Base-by-base conservation (phyloP, 1,140 invertebrate species). In the Zaprionus tsacasi region DNA sequence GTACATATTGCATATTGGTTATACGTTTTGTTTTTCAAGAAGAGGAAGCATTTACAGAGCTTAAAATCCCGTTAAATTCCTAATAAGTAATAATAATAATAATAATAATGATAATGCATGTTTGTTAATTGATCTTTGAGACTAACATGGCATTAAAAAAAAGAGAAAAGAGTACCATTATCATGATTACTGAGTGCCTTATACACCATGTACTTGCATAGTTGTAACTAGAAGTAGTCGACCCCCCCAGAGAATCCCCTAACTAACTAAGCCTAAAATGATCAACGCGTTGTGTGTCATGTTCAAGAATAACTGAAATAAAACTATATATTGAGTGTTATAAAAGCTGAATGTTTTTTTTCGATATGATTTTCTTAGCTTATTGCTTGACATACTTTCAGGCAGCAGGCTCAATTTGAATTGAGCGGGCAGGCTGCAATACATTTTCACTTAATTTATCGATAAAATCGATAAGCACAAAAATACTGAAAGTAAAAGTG, bases 251-350 rank as follows among this genome's bases (percentile, higher is more conserved):
- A n/a, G 13, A 7, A 43, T n/a, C 5, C 17, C 45, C 45, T 76
- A 66, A 68, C 68, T 35, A 55, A 70, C 57, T 67, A 79, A 70
- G 56, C 71, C 70, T 48, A 59, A 63, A 64, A 35, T 76, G 79
- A 76, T 65, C 55, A 73, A 66, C 38, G 65, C 60, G 52, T 61
- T 77, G 55, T 76, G 82, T 86, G 82, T 86, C 76, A 70, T 79
- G 72, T 86, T 85, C 71, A 72, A 81, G 12, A 64, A 61, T 66
- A 77, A 70, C 71, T 73, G 40, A 81, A 85, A 73, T 78, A 70
- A 83, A 76, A 58, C 25, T 45, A 60, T 57, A 76, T 54, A 40
- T 55, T 50, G 45, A 50, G 45, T 50, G 45, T 50, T 50, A 50
- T 43, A 40, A n/a, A 3, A 5, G 12, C 1, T 2, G 13, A 40